Evolutionary conservation across 2,888 invertebrate genomes (phyloP), one percentile per base, ranked within the genome.

Genomic region (Dicyrtomina minuta): DNA sequence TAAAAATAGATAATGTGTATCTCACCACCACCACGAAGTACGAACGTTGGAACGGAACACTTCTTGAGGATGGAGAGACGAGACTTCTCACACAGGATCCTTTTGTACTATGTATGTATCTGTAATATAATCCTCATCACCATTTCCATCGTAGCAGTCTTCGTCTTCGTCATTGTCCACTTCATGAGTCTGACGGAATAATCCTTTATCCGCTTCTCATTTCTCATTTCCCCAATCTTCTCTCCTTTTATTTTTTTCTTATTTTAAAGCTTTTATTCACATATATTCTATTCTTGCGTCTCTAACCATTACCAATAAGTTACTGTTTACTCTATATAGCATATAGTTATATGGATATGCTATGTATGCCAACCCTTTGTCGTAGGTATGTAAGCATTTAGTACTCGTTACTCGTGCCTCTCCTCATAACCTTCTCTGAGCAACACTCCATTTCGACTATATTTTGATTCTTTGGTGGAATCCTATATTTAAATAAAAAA

Each of bases 171-270:
- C 24, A 61, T 46, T 44, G 26, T 26, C 59, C 15, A 10, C 26
- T 33, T 33, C 33, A 33, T 33, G 33, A 33, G 33, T 33, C 33
- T 33, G 4, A 33, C 33, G 3, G 33, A 33, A 33, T 13, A 56
- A 68, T 59, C 53, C 59, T 68, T 53, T 60, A 53, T 68, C 68
- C 68, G 68, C 60, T 68, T 68, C 68, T 59, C 68, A 68, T 68
- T 68, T 68, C 68, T 60, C 56, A 66, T 62, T 44, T 43, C 56
- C 58, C 22, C 33, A 41, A 33, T 39, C 10, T 58, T 39, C n/a
- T 24, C 39, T 33, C 4, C 8, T 33, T 10, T 55, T 10, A 24
- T 55, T 55, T 26, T 33, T 10, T 55, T 10, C 24, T 55, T 55
- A 5, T 24, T 20, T 20, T 6, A 17, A 20, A 53, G 4, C 53